Evolutionary conservation across 1,140 invertebrate genomes (phyloP), one percentile per base, ranked within the genome.

Genomic region (Venturia canescens): DNA sequence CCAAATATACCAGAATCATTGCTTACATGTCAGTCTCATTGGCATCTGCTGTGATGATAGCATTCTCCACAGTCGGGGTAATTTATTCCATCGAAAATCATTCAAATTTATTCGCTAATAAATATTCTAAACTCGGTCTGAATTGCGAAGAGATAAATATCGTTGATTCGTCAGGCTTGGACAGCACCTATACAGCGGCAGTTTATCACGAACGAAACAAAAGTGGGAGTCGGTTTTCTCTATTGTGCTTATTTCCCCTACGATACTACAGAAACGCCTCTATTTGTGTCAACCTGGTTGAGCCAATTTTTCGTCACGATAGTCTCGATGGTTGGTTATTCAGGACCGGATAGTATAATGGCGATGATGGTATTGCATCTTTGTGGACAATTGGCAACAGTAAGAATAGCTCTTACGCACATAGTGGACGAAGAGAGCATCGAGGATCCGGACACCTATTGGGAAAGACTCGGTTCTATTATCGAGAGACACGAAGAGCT

Each of bases 361-460:
- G 79, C 78, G 7, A 74, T 83, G 9, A 21, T 85, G 23, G 78
- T 85, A 0, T 21, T 85, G 5, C 84, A 85, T 53, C 27, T 83
- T 44, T 82, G 81, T 57, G 81, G 79, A 23, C 81, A 85, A 63
- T 48, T 85, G 0, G 69, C 71, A 48, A 67, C 31, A 9, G n/a
- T 83, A 23, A 67, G 78, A 72, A 29, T 83, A 27, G 72, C 15
- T 11, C 66, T 77, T 7, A 15, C 23, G 2, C 80, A 34, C n/a
- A 78, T 78, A 9, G 60, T 81, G n/a, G 60, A 60, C 16, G 63
- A 76, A 27, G 23, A 79, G 21, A 77, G 15, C 26, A n/a, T 70
- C 1, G 70, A 67, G 15, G 13, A 57, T 76, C 38, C 31, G 9
- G 48, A n/a, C 4, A n/a, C 57, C 71, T 74, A 74, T 48, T 74